Evolutionary conservation across 2,888 invertebrate species (phyloP).

Genomic region (Hypsopygia costalis): DNA sequence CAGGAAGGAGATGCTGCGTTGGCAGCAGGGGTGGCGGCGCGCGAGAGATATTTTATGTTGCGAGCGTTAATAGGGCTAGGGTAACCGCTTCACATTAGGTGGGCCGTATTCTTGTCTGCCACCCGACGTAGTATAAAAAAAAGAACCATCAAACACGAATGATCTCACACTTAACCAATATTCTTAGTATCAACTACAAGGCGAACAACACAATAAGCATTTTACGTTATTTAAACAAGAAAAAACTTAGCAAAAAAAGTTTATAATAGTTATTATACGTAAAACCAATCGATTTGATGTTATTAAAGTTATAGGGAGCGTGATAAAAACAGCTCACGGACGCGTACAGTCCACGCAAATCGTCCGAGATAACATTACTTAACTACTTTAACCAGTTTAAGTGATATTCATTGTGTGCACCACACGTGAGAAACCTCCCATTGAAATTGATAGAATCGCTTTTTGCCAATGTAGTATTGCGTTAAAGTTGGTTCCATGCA

Average conservation of each 20-base stretch:
- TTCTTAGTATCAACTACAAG: slow-evolving; percentile 7
- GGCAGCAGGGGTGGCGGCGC: no score
- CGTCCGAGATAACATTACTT: slow-evolving; percentile 38
- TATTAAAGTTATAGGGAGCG: slow-evolving; percentile 4
- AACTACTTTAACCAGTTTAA: slow-evolving; percentile 39
- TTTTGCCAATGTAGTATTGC: slow-evolving; percentile 36
- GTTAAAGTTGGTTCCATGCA: slow-evolving; percentile 35
- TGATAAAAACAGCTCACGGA: slow-evolving; percentile 5
- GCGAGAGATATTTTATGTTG: no score
- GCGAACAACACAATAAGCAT: slow-evolving; percentile 5
- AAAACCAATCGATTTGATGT: slow-evolving; percentile 4
- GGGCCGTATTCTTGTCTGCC: no score
- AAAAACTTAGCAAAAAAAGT: slow-evolving; percentile 3
- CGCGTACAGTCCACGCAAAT: slow-evolving; percentile 2
- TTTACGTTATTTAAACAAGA: background rate
- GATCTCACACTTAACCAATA: background rate
- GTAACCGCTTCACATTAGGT: no score
- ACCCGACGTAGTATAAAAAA: no score
- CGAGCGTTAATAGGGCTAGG: no score
- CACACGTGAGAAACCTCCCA: slow-evolving; percentile 51
- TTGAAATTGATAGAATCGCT: slow-evolving; percentile 44
- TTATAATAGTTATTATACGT: background rate
- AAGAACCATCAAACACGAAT: no score
- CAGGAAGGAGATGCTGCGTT: no score
- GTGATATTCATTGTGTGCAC: slow-evolving; percentile 46